phyloP scores from a whole-genome alignment of 2,113 vertebrate species.

The Prunella fulvescens region DNA sequence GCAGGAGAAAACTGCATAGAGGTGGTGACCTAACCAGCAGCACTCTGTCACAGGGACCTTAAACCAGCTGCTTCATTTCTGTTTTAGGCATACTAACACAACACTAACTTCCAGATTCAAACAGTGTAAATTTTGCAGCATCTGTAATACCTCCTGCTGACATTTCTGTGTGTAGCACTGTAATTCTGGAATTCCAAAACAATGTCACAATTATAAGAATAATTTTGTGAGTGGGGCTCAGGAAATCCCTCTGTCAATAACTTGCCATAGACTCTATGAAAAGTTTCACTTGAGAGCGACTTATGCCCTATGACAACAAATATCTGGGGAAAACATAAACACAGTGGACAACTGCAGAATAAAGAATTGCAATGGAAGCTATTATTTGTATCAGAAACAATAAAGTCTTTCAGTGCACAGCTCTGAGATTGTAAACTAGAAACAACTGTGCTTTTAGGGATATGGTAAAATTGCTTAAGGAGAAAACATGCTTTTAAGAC shows the following conservation, averaged over 20 bases:
- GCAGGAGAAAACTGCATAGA: background rate
- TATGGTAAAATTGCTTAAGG: background rate
- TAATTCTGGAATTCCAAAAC: background rate
- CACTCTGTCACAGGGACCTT: background rate
- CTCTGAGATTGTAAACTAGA: background rate
- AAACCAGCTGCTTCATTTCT: background rate
- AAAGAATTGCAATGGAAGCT: background rate
- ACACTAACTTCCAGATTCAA: background rate
- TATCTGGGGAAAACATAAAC: background rate
- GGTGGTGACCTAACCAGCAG: background rate
- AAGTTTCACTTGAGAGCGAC: background rate
- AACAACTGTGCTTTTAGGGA: background rate
- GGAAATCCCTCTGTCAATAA: background rate
- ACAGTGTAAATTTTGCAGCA: background rate
- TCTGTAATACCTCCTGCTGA: background rate
- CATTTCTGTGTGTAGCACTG: background rate
- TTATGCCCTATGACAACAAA: background rate
- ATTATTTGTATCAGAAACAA: background rate
- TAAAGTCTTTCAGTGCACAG: background rate
- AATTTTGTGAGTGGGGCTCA: background rate
- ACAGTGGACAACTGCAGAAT: background rate
- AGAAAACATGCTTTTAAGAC: background rate
- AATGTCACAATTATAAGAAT: background rate
- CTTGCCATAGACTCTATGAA: background rate
- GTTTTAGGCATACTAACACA: background rate